Evolutionary conservation across 2,113 vertebrate species (phyloP).

Genomic region (Leiothrix lutea): DNA sequence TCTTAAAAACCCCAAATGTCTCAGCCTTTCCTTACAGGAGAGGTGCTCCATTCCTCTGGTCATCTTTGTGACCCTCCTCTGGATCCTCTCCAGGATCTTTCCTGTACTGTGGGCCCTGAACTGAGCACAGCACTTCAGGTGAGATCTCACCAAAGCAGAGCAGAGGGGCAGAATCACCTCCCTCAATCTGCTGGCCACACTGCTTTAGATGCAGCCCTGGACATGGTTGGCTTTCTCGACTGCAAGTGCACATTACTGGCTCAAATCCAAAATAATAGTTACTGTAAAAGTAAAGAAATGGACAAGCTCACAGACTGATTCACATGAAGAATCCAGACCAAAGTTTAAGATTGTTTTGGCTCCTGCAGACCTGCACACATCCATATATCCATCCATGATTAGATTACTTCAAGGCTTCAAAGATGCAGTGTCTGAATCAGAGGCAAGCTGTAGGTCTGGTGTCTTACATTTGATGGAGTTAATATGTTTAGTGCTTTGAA

Average conservation of each 20-base stretch:
- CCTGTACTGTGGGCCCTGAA: not conserved
- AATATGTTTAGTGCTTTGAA: constrained; percentile 33
- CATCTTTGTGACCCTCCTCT: not conserved
- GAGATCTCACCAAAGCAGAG: not conserved
- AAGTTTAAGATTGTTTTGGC: constrained; percentile 1
- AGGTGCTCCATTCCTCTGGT: not conserved
- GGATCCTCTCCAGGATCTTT: not conserved
- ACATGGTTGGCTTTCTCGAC: accelerated
- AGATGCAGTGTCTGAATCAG: constrained; percentile 46
- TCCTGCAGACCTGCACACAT: not conserved
- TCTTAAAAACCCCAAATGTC: not conserved
- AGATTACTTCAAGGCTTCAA: constrained; percentile 45
- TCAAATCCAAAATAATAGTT: not conserved
- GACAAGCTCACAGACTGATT: not conserved
- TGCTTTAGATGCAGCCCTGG: not conserved
- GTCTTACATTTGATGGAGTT: not conserved
- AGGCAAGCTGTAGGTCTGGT: not conserved
- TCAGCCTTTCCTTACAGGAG: not conserved
- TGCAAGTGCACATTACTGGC: not conserved
- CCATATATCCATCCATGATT: not conserved
- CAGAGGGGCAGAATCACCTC: not conserved
- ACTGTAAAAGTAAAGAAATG: not conserved
- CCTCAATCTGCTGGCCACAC: accelerated
- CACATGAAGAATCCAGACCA: not conserved
- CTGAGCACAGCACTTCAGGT: not conserved